phyloP scores from a whole-genome alignment of 2,888 invertebrate species.

The Cheilosia vulpina region DNA sequence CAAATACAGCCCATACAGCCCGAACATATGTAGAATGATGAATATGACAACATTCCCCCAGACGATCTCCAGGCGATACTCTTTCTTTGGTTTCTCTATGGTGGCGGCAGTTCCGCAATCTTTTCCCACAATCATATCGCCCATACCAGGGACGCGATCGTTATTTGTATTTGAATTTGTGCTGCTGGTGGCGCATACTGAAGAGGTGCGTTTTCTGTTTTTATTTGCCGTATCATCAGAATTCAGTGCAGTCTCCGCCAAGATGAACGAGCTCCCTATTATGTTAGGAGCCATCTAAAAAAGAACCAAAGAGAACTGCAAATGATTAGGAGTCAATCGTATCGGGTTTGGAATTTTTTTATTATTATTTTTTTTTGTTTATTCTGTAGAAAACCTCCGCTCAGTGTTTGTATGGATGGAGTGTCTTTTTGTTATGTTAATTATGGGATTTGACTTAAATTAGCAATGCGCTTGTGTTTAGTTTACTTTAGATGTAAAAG shows the following conservation, averaged over 20 bases:
- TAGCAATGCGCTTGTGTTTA: slow-evolving; percentile 45
- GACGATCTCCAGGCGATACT: slow-evolving; percentile 87
- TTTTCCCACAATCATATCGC: slow-evolving; percentile 69
- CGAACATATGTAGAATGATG: slow-evolving; percentile 87
- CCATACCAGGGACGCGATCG: slow-evolving; percentile 74
- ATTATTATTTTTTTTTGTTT: neutral
- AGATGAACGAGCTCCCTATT: slow-evolving; percentile 85
- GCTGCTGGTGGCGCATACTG: slow-evolving; percentile 59
- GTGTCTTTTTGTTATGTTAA: slow-evolving; percentile 63
- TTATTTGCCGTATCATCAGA: slow-evolving; percentile 79
- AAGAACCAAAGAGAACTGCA: slow-evolving; percentile 19
- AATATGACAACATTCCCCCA: slow-evolving; percentile 92
- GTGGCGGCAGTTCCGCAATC: slow-evolving; percentile 59
- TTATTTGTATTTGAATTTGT: slow-evolving; percentile 40
- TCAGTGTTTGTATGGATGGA: neutral
- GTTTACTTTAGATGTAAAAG: slow-evolving; percentile 41
- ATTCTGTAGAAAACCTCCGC: slow-evolving; percentile 1
- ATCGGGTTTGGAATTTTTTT: neutral
- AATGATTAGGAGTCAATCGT: slow-evolving; percentile 44
- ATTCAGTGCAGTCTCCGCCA: slow-evolving; percentile 83
- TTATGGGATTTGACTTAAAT: slow-evolving; percentile 49
- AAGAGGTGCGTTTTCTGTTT: slow-evolving; percentile 72
- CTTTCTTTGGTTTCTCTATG: slow-evolving; percentile 77
- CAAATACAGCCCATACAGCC: slow-evolving; percentile 86
- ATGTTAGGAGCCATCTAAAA: slow-evolving; percentile 86